Evolutionary conservation across 1,140 invertebrate species (phyloP).

Genomic region (Cydia strobilella): DNA sequence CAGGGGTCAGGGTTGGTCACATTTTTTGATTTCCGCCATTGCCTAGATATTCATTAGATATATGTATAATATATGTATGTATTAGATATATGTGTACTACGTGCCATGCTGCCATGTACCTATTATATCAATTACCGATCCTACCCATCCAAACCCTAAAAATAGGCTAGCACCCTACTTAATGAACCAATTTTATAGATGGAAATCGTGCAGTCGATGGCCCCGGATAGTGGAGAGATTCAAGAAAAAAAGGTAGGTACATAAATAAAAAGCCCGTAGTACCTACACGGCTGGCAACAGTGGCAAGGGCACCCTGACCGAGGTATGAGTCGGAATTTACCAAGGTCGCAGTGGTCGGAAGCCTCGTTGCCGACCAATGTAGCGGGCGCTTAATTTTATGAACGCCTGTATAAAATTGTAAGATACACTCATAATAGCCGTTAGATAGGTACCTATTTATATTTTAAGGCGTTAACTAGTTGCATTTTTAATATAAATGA

Average conservation of each 20-base stretch:
- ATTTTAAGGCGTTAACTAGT: neutral
- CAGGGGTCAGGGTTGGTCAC: too few relatives aligned
- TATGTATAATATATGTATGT: too few relatives aligned
- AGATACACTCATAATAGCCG: too few relatives aligned
- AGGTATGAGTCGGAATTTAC: too few relatives aligned
- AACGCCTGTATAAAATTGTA: neutral
- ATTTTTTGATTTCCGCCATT: too few relatives aligned
- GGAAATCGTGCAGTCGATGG: conserved; percentile 49
- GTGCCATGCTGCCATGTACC: too few relatives aligned
- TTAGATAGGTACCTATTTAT: neutral
- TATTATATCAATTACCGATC: too few relatives aligned
- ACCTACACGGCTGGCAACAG: too few relatives aligned
- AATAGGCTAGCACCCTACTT: neutral
- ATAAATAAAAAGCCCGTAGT: neutral
- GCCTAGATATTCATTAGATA: too few relatives aligned
- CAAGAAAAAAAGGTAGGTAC: conserved; percentile 64
- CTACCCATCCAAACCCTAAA: neutral
- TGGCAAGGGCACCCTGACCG: too few relatives aligned
- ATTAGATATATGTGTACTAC: too few relatives aligned
- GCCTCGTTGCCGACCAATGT: neutral
- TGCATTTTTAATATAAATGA: neutral
- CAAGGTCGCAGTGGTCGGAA: too few relatives aligned
- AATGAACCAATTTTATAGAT: conserved; percentile 43
- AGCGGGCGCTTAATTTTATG: neutral
- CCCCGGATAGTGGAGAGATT: conserved; percentile 52